phyloP scores from a whole-genome alignment of 2,888 invertebrate genomes.

The Sclerodermus sp. region DNA sequence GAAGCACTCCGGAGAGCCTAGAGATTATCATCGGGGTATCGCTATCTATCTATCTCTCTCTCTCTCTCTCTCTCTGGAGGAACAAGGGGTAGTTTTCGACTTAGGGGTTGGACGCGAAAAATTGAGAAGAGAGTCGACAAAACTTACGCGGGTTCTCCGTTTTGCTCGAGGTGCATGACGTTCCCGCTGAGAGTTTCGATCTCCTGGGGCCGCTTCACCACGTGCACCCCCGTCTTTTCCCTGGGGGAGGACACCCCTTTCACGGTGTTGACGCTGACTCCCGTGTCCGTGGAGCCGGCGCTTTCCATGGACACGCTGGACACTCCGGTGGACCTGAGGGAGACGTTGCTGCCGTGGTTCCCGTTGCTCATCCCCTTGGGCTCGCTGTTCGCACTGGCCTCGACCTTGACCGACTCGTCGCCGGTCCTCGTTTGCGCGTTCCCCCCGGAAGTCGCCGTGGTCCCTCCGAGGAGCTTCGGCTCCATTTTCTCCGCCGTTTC shows the following conservation, averaged over 20 bases:
- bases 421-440: constrained; percentile 11
- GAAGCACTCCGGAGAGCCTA: too few relatives aligned
- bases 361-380: constrained; percentile 1
- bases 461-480: too few relatives aligned
- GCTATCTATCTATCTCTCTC: background rate
- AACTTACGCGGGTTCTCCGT: constrained; percentile 47
- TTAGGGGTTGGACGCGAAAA: too few relatives aligned
- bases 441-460: constrained; percentile 1
- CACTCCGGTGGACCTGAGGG: constrained; percentile 38
- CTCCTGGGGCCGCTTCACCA: constrained; percentile 48
- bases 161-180: constrained; percentile 42
- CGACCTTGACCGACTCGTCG: background rate
- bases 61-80: background rate
- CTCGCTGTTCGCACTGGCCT: background rate
- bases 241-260: constrained; percentile 50
- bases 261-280: constrained; percentile 53
- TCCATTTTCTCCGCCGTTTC: too few relatives aligned
- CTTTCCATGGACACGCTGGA: constrained; percentile 46
- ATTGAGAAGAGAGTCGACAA: too few relatives aligned
- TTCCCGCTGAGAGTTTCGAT: constrained; percentile 55
- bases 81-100: too few relatives aligned
- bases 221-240: constrained; percentile 48
- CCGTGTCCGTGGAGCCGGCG: constrained; percentile 50
- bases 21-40: background rate
- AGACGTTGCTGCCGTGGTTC: constrained; percentile 37